Conservation (phyloP, 2,888 invertebrate genomes). For the Sinodicranocentrus sp. region DNA sequence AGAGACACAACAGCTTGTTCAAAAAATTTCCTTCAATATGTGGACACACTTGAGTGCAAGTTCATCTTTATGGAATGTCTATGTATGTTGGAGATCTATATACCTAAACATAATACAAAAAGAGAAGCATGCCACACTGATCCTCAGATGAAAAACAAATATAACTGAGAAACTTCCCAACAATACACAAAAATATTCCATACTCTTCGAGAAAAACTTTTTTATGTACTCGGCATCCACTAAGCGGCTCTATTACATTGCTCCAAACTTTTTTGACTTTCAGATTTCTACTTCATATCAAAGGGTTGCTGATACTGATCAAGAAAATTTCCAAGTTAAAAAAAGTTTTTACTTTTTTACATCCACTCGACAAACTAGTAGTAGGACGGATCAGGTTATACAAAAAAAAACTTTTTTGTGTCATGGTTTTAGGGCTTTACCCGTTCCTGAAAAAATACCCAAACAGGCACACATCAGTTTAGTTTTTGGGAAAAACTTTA, state of each 20-base stretch:
- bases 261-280: neutral
- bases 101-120: neutral
- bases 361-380: neutral
- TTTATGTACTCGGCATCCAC: neutral
- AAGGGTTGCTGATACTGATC: neutral
- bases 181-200: neutral
- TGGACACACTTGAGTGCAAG: constrained; percentile 1
- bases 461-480: no score
- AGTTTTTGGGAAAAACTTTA: no score
- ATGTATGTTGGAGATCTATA: neutral
- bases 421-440: constrained; percentile 3
- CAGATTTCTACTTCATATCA: neutral
- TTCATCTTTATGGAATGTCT: constrained; percentile 5
- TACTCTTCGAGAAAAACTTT: neutral
- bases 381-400: neutral
- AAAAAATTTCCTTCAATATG: neutral
- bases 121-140: no score
- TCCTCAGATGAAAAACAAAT: no score
- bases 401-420: neutral
- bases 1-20: constrained; percentile 3
- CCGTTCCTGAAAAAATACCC: no score
- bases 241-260: neutral
- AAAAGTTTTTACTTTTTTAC: neutral
- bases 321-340: neutral
- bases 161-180: no score